A percentile compares a stretch with the other conserved stretches of the same genome.
Evolutionary conservation across 2,113 vertebrate species (phyloP).

Genomic region (Notarius quadriscutis): DNA sequence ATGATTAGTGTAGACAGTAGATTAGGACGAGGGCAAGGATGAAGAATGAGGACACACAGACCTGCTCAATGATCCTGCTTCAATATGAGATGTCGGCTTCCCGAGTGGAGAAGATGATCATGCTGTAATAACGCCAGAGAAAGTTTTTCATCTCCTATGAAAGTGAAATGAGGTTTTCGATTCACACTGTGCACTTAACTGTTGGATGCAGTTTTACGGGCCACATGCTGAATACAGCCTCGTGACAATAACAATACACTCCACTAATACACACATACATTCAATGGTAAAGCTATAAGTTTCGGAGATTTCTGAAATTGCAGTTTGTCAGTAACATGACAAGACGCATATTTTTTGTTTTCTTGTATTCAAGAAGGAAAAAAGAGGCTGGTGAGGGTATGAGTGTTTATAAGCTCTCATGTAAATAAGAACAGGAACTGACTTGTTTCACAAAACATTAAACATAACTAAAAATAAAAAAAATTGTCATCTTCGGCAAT

Average conservation of each 20-base stretch:
- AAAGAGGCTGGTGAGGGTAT: too few species aligned
- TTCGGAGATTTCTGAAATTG: too few species aligned
- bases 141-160: background rate
- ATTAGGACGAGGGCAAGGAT: background rate
- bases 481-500: too few species aligned
- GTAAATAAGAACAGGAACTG: too few species aligned
- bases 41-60: background rate
- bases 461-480: too few species aligned
- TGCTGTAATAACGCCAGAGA: background rate
- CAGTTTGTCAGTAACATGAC: too few species aligned
- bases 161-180: background rate
- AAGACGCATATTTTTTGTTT: too few species aligned
- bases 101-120: background rate
- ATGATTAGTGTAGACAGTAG: background rate
- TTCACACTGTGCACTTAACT: background rate
- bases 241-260: background rate
- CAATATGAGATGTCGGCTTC: background rate
- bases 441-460: too few species aligned
- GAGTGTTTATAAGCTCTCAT: too few species aligned
- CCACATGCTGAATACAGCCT: background rate
- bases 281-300: too few species aligned
- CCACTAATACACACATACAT: background rate
- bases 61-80: background rate
- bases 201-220: background rate
- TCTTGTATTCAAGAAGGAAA: too few species aligned